Evolutionary conservation across 2,113 vertebrate genomes (phyloP).

Genomic region (Edolisoma coerulescens): DNA sequence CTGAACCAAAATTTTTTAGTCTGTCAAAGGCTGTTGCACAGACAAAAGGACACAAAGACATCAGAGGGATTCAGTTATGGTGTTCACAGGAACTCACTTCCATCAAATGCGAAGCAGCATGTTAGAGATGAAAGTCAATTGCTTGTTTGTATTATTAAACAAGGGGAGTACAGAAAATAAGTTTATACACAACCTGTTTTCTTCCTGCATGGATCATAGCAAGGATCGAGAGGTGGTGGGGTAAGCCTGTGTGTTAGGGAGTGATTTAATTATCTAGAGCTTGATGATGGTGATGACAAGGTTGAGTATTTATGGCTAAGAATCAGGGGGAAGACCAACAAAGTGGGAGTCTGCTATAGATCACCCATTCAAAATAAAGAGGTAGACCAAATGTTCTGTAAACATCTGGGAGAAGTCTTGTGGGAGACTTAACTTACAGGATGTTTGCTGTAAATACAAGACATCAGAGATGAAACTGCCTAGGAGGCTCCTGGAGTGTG

Average conservation of each 20-base stretch:
- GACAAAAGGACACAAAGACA: background rate
- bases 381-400: background rate
- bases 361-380: background rate
- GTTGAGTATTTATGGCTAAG: background rate
- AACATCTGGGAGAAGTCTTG: background rate
- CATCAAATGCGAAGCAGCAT: background rate
- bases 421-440: background rate
- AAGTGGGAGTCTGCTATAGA: background rate
- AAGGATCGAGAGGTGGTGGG: background rate
- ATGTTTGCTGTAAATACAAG: background rate
- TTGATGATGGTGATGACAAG: background rate
- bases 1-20: background rate
- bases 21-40: background rate
- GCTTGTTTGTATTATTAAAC: background rate
- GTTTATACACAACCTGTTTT: background rate
- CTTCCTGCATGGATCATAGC: background rate
- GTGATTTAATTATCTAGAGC: background rate
- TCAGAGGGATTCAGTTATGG: background rate
- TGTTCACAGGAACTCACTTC: background rate
- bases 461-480: background rate
- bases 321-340: background rate
- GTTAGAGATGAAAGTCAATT: background rate
- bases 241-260: background rate
- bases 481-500: background rate
- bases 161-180: background rate